Base-by-base conservation (phyloP, 2,888 invertebrate species). In the Tetragonisca angustula region DNA sequence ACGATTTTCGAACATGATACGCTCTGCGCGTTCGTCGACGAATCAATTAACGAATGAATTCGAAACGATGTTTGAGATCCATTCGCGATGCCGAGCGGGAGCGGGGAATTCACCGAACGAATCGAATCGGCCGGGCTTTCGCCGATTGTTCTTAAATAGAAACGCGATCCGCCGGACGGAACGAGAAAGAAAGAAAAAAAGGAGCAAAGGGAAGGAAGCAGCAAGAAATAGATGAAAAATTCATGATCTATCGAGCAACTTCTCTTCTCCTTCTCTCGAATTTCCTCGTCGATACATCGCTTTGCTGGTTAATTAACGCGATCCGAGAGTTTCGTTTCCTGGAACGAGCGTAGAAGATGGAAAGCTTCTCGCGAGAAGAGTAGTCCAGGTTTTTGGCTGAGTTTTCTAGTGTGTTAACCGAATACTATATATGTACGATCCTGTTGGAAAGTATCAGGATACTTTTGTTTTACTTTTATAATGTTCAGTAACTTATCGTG, bases 1-100 rank as follows among this genome's bases (percentile, higher is more conserved):
- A 61, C 70, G 32, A 49, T 32, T 27, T 5, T 43, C 62, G 61
- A n/a, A 49, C 61, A 43, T 21, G 75, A 49, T 27, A 49, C 68
- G 27, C 52, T 36, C 36, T 43, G 61, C 59, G 79, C n/a, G 17
- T 70, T 76, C 62, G 52, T 21, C 54, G 43, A 32, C 56, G 69
- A 69, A 76, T 79, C 76, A 76, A 79, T 79, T 76, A 79, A 76
- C 76, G 69, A 56, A 75, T 62, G 68, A 75, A 76, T 64, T 62
- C 32, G 76, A 52, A 69, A 69, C 64, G 69, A 50, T 56, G 43
- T 70, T 80, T 59, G 64, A 56, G 24, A 43, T 67, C 17, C 61
- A 11, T 27, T 76, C 78, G n/a, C 15, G 32, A 59, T 50, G 49
- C 19, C 24, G n/a, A 50, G 9, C 15, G 32, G 32, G 54, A 50